Base-by-base conservation (phyloP, 1,140 invertebrate species). In the Drosophila fuyamai region DNA sequence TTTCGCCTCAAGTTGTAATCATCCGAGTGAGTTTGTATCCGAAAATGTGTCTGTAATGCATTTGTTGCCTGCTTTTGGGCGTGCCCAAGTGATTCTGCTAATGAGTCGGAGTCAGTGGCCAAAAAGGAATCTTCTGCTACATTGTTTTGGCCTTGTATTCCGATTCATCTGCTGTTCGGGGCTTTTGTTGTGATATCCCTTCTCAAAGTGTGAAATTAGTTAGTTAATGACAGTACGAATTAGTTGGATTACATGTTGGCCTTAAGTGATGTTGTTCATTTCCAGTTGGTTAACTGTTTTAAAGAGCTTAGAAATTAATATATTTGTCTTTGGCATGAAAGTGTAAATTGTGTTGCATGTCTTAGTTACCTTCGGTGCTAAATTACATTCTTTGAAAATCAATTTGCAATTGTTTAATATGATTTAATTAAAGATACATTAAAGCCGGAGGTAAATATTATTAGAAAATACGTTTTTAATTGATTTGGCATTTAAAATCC, bases 61-160 rank as follows among this genome's bases (percentile, higher is more conserved):
- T n/a, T 73, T 65, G 63, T 61, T 56, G 73, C 54, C 67, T 61
- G 58, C 73, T 77, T 77, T 68, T 29, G 61, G 74, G 67, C 79
- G 62, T 68, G 54, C 18, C 63, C 50, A 62, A 83, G 66, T 71
- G 63, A 83, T 55, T 83, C 60, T 75, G 80, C 80, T 79, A 71
- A 76, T 79, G 60, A 61, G 41, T 35, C 44, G 60, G 54, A 32
- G 29, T 32, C 29, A 32, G 35, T 62, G 10, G 63, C 14, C 18
- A 16, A 61, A 81, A 77, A 36, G 44, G 55, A 78, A 57, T 57
- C 43, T 60, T 32, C 44, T 55, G 48, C 44, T 44, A 41, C 46
- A 79, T 53, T 78, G 32, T 71, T 54, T 43, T 73, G 50, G 46
- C 40, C 65, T 59, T 56, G 41, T 54, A 62, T 74, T 41, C 41